Base-by-base conservation (phyloP, 1,140 invertebrate species). In the Caenorhabditis inopinata region DNA sequence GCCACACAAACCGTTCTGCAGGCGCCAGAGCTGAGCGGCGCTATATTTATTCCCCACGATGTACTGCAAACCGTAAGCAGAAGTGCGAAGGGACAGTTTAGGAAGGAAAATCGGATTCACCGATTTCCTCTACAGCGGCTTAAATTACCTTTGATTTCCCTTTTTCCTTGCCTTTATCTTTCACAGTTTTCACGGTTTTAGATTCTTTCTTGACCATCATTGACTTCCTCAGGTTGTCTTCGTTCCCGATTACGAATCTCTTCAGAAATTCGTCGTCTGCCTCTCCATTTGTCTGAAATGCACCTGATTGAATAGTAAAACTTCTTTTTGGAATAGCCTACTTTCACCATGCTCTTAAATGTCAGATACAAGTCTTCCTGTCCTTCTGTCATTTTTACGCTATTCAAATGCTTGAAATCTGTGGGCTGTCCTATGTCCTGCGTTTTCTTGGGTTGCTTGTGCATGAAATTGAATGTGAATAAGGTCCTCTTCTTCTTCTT, bases 171-270 rank as follows among this genome's bases (percentile, higher is more conserved):
- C 16, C 38, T 25, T 68, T 68, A 1, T 68, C 58, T 18, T 68
- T 68, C 14, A 68, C 58, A n/a, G 7, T 32, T 68, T 38, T 68
- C 32, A 38, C 29, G 38, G 58, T 68, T 18, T 68, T 29, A 35
- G 32, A 18, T 68, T 68, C 58, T 27, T 68, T 68, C 38, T 68
- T 68, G 1, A 68, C 29, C 58, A 68, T 68, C 58, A 68, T 38
- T n/a, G 58, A 68, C n/a, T 68, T 14, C 38, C 58, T 35, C 7
- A 68, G 21, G 6, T 68, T 35, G 18, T 68, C 58, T 68, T 68
- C 58, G 21, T 68, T 38, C 38, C 29, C 5, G 6, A 68, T n/a
- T 18, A 68, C 21, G 29, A 68, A 9, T 21, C 38, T 14, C 16
- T 38, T 68, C 16, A 68, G 29, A 21, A 68, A 21, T 9, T 68